These are phyloP conservation scores for Siderastrea siderea DNA, from an alignment of 92 coral and sea anemone genomes.

Conservation along the genomic window DNA sequence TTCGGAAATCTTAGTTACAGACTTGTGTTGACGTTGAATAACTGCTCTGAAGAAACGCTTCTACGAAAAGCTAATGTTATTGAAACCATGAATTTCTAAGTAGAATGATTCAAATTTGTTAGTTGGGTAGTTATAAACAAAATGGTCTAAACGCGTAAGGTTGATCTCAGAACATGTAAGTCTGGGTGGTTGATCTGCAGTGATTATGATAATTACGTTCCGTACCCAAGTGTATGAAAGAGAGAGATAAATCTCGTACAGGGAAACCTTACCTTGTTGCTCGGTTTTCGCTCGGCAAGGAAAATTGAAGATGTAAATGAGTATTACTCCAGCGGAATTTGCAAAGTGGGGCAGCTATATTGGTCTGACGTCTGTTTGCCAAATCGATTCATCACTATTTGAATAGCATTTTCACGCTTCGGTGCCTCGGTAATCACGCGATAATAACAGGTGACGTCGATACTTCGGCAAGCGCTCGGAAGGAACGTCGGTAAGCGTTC, in stretches of 20 bases:
- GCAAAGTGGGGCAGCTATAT: conserved; percentile 5
- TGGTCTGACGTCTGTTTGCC: not conserved
- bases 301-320: not conserved
- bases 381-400: not conserved
- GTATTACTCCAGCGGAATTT: not conserved
- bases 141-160: not conserved
- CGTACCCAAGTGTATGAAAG: too few species aligned
- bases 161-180: not conserved
- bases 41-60: not conserved
- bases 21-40: conserved; percentile 19
- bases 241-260: not conserved
- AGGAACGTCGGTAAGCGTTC: not conserved
- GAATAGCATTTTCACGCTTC: conserved; percentile 16
- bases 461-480: conserved; percentile 19
- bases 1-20: conserved; percentile 9
- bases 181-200: not conserved
- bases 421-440: conserved; percentile 23
- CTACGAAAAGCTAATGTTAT: not conserved
- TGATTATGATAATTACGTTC: not conserved
- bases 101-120: not conserved
- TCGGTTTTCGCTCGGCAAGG: conserved; percentile 1
- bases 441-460: not conserved
- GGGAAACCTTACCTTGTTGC: conserved; percentile 9
- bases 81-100: conserved; percentile 12
- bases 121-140: not conserved